Base-by-base conservation (phyloP, 2,888 invertebrate species). In the Tetranychus piercei region DNA sequence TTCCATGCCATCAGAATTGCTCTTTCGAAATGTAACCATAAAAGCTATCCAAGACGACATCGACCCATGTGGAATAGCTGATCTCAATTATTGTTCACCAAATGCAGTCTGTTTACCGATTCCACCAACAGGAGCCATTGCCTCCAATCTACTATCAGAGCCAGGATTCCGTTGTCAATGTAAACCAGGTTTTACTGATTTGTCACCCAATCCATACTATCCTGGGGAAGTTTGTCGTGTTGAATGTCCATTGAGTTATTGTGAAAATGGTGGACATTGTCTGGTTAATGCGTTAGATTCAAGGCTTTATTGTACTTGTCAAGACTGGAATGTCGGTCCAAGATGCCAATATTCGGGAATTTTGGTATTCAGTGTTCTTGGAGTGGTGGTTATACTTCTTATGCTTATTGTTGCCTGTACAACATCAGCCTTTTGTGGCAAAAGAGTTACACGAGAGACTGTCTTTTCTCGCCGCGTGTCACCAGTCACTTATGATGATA, bases 151-250 rank as follows among this genome's bases (percentile, higher is more conserved):
- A 65, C 65, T n/a, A n/a, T 8, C 55, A 20, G 69, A 74, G 9
- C 8, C 5, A 23, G 67, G 67, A 22, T 74, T 74, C 20, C 34
- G 44, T 20, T 74, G 74, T 44, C 34, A 69, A n/a, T 74, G 74
- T 34, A 74, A 74, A 43, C 18, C 18, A 9, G 67, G 74, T 5
- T 15, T 67, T 34, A 43, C 65, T 8, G 74, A 74, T 67, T 43
- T 69, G 9, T 67, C 67, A 18, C 74, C 74, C 7, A 34, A 74
- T 20, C 15, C 43, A 9, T n/a, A 44, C 18, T 74, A 66, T 22
- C 22, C n/a, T n/a, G 74, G 74, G 11, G 74, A 74, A 69, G 22
- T 44, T 18, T 74, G 74, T 69, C 23, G n/a, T 15, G 67, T 74
- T n/a, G 67, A 74, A 74, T 74, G 74, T 11, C 65, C 65, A 44